Evolutionary conservation across 2,797 vertebrate genomes (phyloP).

Genomic region (Myotis vivesi): DNA sequence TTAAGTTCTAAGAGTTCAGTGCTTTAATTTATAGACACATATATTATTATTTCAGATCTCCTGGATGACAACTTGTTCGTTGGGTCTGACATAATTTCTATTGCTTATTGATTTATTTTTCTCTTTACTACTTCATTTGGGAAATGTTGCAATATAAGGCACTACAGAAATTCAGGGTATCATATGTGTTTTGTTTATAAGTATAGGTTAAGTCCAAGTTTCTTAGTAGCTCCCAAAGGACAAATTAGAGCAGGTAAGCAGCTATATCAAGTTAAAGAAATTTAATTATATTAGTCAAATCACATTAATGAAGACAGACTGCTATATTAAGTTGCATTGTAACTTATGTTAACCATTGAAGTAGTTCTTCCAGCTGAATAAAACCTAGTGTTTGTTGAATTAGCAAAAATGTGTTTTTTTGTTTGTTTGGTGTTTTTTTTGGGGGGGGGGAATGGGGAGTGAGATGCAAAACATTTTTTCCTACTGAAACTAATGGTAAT

Average conservation of each 20-base stretch:
- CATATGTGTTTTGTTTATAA: background rate
- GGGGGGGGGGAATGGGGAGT: background rate
- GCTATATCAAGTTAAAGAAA: background rate
- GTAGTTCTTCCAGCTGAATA: background rate
- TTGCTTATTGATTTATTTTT: conserved; percentile 4
- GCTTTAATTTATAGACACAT: background rate
- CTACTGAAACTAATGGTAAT: background rate
- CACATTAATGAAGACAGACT: background rate
- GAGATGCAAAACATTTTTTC: background rate
- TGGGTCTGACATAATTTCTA: background rate
- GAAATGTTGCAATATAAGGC: background rate
- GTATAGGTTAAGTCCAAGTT: background rate
- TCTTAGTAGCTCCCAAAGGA: background rate
- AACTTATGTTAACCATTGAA: background rate
- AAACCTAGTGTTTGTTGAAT: background rate
- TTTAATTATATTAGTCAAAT: conserved; percentile 20
- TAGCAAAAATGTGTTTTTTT: background rate
- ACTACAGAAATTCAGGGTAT: background rate
- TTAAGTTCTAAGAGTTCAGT: background rate
- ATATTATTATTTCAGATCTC: background rate
- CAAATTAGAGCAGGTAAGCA: background rate
- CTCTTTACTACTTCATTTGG: background rate
- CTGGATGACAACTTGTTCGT: background rate
- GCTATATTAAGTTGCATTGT: background rate
- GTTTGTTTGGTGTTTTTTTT: background rate